Evolutionary conservation across 2,888 invertebrate genomes (phyloP), one percentile per base, ranked within the genome.

Genomic region (Cylloceria caligata): DNA sequence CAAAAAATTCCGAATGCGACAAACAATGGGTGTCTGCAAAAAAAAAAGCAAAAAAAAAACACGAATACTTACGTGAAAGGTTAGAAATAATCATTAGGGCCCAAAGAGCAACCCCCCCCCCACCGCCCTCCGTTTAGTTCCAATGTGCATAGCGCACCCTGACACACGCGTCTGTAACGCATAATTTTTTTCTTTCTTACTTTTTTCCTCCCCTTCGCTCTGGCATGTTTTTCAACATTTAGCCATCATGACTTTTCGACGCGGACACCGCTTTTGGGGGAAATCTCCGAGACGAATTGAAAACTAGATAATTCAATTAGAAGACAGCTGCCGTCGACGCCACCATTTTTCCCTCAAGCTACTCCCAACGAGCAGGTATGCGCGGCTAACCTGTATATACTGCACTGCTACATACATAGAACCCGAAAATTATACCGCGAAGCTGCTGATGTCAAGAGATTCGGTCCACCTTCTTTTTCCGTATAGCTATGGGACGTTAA

Each of bases 261-360:
- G 90, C 60, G 87, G 86, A 87, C 87, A 73, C 78, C 76, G 64
- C 64, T 88, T 88, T 89, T 86, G 88, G 76, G 75, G 87, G 84
- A 91, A 92, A 92, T 92, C 92, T 91, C 92, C 92, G 92, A 88
- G 89, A 91, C 92, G 91, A 92, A 92, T 92, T 90, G 91, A 88
- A 90, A 92, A 92, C 92, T 90, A 92, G 92, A 92, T 92, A 92
- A 92, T 92, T 92, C 92, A 92, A 92, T 92, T 92, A 92, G 90
- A 88, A 86, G 89, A 89, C 91, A 91, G 91, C 92, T 91, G 92
- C 90, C 86, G 88, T 84, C 79, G 86, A 62, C 74, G 60, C 21
- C 45, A 68, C 80, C 78, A 47, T 62, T 57, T 67, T 67, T 75
- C 19, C 42, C 60, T 39, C 42, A 30, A 27, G 55, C 30, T 52